These are phyloP conservation scores for Drosophila sproati DNA, from an alignment of 1,140 invertebrate species.

Conservation along the genomic window DNA sequence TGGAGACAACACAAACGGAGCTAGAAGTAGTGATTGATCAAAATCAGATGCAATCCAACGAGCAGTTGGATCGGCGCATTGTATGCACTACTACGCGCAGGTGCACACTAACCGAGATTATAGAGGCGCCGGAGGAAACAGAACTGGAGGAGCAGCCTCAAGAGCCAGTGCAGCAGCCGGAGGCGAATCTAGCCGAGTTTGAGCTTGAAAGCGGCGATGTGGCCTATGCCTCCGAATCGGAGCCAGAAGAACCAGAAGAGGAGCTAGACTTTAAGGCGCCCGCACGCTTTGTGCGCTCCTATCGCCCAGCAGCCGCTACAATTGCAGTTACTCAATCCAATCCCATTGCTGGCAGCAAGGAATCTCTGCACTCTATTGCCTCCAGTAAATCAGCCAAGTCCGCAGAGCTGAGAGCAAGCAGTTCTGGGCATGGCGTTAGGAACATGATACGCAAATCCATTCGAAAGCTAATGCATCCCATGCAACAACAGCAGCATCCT, in stretches of 20 bases:
- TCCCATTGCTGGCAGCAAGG: conserved; percentile 63
- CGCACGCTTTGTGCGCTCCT: conserved; percentile 74
- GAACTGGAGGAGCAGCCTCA: conserved; percentile 18
- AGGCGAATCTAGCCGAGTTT: not conserved
- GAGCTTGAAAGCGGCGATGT: conserved; percentile 54
- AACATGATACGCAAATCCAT: conserved; percentile 79
- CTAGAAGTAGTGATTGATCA: conserved; percentile 31
- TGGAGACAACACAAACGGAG: conserved; percentile 38
- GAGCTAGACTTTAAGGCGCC: conserved; percentile 70
- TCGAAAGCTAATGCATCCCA: conserved; percentile 71
- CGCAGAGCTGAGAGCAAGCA: conserved; percentile 1
- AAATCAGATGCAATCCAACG: not conserved
- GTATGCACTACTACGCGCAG: conserved; percentile 47
- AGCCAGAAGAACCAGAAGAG: conserved; percentile 47
- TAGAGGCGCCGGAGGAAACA: conserved; percentile 48
- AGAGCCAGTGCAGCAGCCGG: not conserved
- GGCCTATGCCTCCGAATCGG: conserved; percentile 75
- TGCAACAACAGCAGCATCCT: conserved; percentile 19
- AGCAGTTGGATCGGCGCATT: conserved; percentile 43
- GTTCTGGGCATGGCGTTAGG: conserved; percentile 47
- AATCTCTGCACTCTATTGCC: conserved; percentile 64
- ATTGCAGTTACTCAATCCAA: conserved; percentile 4
- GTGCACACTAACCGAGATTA: conserved; percentile 60
- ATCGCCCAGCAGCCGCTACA: conserved; percentile 51
- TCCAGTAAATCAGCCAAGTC: conserved; percentile 55